Percentiles rank a stretch among this genome's conserved stretches.
Evolutionary conservation across 64 coral and sea anemone genomes (phyloP).

Genomic region (Stichodactyla mertensii): DNA sequence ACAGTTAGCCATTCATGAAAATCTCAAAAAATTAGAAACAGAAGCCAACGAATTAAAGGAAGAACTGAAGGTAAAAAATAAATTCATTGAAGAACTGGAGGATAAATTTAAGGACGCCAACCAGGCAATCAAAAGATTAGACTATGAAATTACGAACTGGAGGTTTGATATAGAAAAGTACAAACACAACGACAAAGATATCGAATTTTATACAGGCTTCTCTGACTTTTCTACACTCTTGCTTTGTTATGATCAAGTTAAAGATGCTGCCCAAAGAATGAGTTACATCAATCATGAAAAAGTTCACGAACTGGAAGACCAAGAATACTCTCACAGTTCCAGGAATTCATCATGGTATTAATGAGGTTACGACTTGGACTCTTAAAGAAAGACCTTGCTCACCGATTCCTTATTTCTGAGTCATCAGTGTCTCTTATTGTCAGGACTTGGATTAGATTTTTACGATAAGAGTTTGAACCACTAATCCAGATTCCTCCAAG

Average conservation of each 20-base stretch:
- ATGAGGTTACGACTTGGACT: constrained; percentile 35
- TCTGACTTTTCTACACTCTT: too few relatives aligned
- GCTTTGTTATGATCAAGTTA: constrained; percentile 21
- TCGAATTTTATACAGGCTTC: too few relatives aligned
- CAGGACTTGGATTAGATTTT: constrained; percentile 42
- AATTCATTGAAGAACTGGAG: too few relatives aligned
- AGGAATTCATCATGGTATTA: constrained; percentile 40
- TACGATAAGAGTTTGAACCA: constrained; percentile 27
- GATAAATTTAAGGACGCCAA: too few relatives aligned
- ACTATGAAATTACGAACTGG: too few relatives aligned
- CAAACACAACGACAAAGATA: too few relatives aligned
- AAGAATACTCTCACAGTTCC: constrained; percentile 22
- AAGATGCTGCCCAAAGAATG: constrained; percentile 32
- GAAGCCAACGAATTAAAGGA: too few relatives aligned
- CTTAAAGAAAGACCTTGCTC: constrained; percentile 37
- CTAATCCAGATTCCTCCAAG: constrained; percentile 11
- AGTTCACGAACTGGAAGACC: neutral
- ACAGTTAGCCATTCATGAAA: too few relatives aligned
- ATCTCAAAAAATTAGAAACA: too few relatives aligned
- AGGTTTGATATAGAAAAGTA: too few relatives aligned
- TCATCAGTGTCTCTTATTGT: constrained; percentile 23
- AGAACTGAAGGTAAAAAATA: too few relatives aligned
- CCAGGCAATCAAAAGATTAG: too few relatives aligned
- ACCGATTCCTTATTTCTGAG: constrained; percentile 26
- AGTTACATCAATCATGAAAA: constrained; percentile 19